A percentile compares a stretch with the other conserved stretches of the same genome.
These are phyloP conservation scores for Marisa cornuarietis DNA, from an alignment of 1,140 invertebrate genomes.

Conservation along the genomic window DNA sequence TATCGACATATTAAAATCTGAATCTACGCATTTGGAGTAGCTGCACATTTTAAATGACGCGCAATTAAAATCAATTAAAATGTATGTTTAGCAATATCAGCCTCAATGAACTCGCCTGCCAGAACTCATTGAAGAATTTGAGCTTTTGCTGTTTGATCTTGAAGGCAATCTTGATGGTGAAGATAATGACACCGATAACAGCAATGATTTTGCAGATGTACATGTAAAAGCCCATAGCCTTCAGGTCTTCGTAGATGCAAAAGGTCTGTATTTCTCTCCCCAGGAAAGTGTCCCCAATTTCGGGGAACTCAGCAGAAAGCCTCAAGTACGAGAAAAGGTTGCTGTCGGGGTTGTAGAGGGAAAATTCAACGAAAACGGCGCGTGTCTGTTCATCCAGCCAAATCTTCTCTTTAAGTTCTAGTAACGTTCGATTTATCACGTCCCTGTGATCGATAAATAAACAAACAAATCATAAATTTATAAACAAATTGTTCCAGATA, in stretches of 20 bases:
- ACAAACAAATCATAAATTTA: not conserved
- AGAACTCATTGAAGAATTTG: conserved; percentile 61
- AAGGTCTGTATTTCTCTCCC: conserved; percentile 54
- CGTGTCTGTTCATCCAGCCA: conserved; percentile 70
- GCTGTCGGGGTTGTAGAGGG: conserved; percentile 67
- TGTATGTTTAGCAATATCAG: too few relatives aligned
- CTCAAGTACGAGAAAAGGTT: conserved; percentile 50
- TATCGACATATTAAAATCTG: too few relatives aligned
- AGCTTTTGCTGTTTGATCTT: conserved; percentile 42
- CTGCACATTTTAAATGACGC: too few relatives aligned
- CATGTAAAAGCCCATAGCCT: conserved; percentile 44
- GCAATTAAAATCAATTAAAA: too few relatives aligned
- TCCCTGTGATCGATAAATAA: conserved; percentile 10
- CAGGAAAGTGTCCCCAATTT: conserved; percentile 62
- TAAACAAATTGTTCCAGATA: too few relatives aligned
- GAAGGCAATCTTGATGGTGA: conserved; percentile 34
- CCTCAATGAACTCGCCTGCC: conserved; percentile 46
- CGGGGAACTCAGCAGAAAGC: conserved; percentile 65
- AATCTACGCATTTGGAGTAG: too few relatives aligned
- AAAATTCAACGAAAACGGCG: conserved; percentile 69
- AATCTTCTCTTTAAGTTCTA: conserved; percentile 52
- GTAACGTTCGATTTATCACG: conserved; percentile 44
- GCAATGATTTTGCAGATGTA: conserved; percentile 53
- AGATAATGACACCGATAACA: conserved; percentile 42
- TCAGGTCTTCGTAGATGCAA: conserved; percentile 55